Base-by-base conservation (phyloP, 2,797 vertebrate species). In the Tinamus major region DNA sequence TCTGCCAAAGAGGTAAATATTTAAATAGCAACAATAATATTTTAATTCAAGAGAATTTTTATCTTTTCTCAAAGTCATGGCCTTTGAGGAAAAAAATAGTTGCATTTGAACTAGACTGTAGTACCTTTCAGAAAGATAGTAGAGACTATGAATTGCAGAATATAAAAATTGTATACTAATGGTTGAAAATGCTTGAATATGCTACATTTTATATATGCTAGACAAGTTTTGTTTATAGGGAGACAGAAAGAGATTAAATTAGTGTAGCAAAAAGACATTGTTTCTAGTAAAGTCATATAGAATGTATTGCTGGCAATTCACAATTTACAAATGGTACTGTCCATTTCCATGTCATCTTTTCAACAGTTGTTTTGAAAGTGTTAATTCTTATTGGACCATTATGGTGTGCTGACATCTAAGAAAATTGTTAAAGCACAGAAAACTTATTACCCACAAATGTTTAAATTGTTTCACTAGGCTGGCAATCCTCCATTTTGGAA, bases 1-100 rank as follows among this genome's bases (percentile, higher is more conserved):
- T 20, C 67, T 92, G 77, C 46, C 85, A 91, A 90, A 87, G 72
- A 76, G 21, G 18, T 65, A 83, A 85, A 72, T 72, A 87, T 76
- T 89, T 76, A 80, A 94, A 82, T 39, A 23, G 13, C 48, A 84
- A 53, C 13, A 18, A 61, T 51, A 65, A 69, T 7, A 27, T 64
- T 94, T 93, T 70, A 16, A 70, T 92, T 93, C 79, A 69, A 79
- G 67, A 79, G 16, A 59, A 83, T 44, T 77, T 76, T 23, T 15
- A 49, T 29, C 16, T 79, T 31, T 87, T 92, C n/a, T 87, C 65
- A 59, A 61, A 76, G 11, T 65, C 55, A 3, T 83, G 53, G 77
- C 18, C 48, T 21, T 59, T 69, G 62, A 70, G 42, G 15, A 82
- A 65, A 70, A 85, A 21, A 0, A 55, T 35, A 78, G 74, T 12